Conservation (phyloP, 2,113 vertebrate genomes). For the Xyrauchen texanus region DNA sequence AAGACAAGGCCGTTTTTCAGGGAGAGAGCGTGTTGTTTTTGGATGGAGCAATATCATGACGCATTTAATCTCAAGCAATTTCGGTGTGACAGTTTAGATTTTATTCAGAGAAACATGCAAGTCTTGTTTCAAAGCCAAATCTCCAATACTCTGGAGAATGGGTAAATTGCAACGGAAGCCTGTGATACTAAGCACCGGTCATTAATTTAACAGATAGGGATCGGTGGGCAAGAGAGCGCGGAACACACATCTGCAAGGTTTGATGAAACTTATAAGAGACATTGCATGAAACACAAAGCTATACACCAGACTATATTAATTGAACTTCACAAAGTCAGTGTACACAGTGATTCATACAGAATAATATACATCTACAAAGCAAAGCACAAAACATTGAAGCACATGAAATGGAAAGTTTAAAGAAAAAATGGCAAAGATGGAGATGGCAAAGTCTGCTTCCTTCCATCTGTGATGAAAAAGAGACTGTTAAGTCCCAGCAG, state of each 20-base stretch:
- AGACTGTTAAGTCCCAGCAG: conserved; percentile 34
- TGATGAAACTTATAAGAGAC: conserved; percentile 26
- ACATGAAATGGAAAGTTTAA: conserved; percentile 17
- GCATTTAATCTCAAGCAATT: conserved; percentile 8
- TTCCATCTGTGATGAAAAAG: conserved; percentile 33
- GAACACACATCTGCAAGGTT: conserved; percentile 34
- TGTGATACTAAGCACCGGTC: conserved; percentile 41
- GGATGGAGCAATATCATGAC: conserved; percentile 20
- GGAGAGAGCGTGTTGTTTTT: conserved; percentile 11
- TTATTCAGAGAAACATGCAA: conserved; percentile 35
- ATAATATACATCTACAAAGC: background rate
- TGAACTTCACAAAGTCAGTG: background rate
- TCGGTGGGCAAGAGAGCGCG: conserved; percentile 39
- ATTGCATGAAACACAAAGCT: conserved; percentile 15
- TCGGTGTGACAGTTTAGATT: conserved; percentile 25
- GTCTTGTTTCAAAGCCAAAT: conserved; percentile 26
- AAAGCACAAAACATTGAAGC: background rate
- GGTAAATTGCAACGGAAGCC: conserved; percentile 51
- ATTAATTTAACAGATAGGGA: conserved; percentile 51
- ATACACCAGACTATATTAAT: background rate
- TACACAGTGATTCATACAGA: background rate
- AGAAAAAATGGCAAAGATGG: conserved; percentile 17
- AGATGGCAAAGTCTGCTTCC: conserved; percentile 17
- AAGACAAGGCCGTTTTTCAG: conserved; percentile 20
- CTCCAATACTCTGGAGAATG: conserved; percentile 22